phyloP scores from a whole-genome alignment of 1,140 invertebrate genomes.

The Zaprionus nigranus region DNA sequence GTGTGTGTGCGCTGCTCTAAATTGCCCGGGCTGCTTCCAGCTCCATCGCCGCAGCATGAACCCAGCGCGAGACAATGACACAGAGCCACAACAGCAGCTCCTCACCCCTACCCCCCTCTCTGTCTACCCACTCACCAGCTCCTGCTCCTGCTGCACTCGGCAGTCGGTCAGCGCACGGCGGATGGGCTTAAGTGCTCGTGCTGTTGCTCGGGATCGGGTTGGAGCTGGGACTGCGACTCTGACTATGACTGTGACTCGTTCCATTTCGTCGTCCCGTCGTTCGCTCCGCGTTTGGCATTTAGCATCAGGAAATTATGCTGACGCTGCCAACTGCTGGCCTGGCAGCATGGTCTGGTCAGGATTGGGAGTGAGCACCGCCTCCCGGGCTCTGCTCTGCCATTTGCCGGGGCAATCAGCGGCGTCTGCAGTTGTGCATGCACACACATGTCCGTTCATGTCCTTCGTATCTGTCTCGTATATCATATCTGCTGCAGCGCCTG shows the following conservation, averaged over 20 bases:
- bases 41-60: slow-evolving; percentile 15
- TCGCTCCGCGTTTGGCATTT: slow-evolving; percentile 79
- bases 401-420: slow-evolving; percentile 71
- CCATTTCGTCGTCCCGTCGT: slow-evolving; percentile 35
- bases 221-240: not conserved
- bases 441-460: slow-evolving; percentile 47
- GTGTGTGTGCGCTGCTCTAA: slow-evolving; percentile 74
- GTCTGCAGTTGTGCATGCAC: slow-evolving; percentile 76
- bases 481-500: slow-evolving; percentile 59
- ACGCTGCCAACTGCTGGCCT: slow-evolving; percentile 70
- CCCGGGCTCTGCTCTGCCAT: slow-evolving; percentile 4
- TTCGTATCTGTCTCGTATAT: slow-evolving; percentile 60
- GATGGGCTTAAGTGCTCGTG: slow-evolving; percentile 75
- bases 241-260: slow-evolving; percentile 10
- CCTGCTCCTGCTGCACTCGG: slow-evolving; percentile 21
- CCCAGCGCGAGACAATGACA: slow-evolving; percentile 75
- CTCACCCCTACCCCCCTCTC: not conserved
- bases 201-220: slow-evolving; percentile 20
- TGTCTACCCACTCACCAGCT: slow-evolving; percentile 1
- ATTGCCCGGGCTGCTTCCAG: slow-evolving; percentile 62
- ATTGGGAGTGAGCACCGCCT: slow-evolving; percentile 1
- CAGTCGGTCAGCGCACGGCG: slow-evolving; percentile 75
- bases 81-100: slow-evolving; percentile 58
- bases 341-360: slow-evolving; percentile 41
- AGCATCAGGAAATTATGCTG: slow-evolving; percentile 84